phyloP scores from a whole-genome alignment of 2,113 vertebrate genomes.

The Numida meleagris region DNA sequence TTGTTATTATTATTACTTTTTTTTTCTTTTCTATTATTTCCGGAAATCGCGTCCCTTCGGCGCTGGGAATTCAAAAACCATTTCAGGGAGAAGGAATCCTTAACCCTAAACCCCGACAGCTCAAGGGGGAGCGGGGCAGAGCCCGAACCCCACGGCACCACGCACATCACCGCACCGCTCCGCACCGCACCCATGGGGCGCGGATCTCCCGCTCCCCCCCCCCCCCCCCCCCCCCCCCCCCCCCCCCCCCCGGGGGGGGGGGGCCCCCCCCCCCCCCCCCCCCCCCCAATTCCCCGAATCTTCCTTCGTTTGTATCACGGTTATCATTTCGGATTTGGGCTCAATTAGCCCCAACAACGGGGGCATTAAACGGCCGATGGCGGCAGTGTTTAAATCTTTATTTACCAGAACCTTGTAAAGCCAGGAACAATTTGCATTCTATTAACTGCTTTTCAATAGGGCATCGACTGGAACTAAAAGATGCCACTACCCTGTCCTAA shows the following conservation, averaged over 20 bases:
- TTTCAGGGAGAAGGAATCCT: background rate
- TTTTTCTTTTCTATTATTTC: background rate
- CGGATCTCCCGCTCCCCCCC: too few relatives aligned
- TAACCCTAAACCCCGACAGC: background rate
- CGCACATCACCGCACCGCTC: too few relatives aligned
- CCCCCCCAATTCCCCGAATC: too few relatives aligned
- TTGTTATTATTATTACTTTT: too few relatives aligned
- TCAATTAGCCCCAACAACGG: constrained; percentile 91
- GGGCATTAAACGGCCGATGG: constrained; percentile 90
- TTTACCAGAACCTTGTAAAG: constrained; percentile 94
- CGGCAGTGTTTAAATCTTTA: constrained; percentile 94
- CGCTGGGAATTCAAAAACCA: background rate
- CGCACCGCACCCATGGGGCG: background rate
- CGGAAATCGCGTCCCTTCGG: background rate
- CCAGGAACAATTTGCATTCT: constrained; percentile 93
- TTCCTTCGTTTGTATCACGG: too few relatives aligned
- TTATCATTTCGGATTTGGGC: constrained; percentile 51
- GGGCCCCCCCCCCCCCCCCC: too few relatives aligned
- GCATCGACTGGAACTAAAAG: constrained; percentile 97
- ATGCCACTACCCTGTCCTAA: constrained; percentile 89
- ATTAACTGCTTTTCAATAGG: constrained; percentile 97
- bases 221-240: too few relatives aligned
- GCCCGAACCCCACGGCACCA: background rate
- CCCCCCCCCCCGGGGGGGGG: too few relatives aligned
- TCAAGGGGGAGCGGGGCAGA: background rate